These are phyloP conservation scores for Drosophila novamexicana DNA, from an alignment of 1,140 invertebrate species.

Conservation along the genomic window DNA sequence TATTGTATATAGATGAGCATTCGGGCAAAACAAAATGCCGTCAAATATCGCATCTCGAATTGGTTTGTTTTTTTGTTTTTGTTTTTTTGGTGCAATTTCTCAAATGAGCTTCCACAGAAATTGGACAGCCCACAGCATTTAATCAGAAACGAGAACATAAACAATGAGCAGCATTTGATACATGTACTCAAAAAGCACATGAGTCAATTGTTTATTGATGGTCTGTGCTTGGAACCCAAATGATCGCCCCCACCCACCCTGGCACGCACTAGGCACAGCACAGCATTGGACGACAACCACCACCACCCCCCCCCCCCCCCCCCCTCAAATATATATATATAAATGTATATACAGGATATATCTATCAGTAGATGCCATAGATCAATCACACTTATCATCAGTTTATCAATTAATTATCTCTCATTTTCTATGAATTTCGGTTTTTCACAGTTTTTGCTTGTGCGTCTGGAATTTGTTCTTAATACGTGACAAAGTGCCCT, in stretches of 20 bases:
- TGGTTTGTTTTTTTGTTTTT: conserved; percentile 13
- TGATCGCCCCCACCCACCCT: not conserved
- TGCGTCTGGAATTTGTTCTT: not conserved
- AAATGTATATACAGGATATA: not conserved
- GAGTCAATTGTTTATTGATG: conserved; percentile 46
- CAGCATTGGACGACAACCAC: too few relatives aligned
- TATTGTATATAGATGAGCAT: conserved; percentile 14
- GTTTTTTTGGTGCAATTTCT: conserved; percentile 34
- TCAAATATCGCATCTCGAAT: conserved; percentile 38
- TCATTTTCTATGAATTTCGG: conserved; percentile 3
- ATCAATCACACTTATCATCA: conserved; percentile 25
- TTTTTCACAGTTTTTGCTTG: not conserved
- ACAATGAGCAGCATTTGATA: conserved; percentile 26
- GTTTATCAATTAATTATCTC: conserved; percentile 13
- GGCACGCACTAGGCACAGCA: too few relatives aligned
- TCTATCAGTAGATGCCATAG: not conserved
- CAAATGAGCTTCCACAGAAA: conserved; percentile 45
- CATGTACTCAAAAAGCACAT: conserved; percentile 13
- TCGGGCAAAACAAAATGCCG: conserved; percentile 35
- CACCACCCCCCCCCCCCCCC: too few relatives aligned
- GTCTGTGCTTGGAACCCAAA: not conserved
- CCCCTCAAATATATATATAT: not conserved
- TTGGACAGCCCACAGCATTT: conserved; percentile 32
- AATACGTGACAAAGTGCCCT: conserved; percentile 45
- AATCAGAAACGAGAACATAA: conserved; percentile 26